phyloP scores from a whole-genome alignment of 2,113 vertebrate genomes.

The Conger conger region DNA sequence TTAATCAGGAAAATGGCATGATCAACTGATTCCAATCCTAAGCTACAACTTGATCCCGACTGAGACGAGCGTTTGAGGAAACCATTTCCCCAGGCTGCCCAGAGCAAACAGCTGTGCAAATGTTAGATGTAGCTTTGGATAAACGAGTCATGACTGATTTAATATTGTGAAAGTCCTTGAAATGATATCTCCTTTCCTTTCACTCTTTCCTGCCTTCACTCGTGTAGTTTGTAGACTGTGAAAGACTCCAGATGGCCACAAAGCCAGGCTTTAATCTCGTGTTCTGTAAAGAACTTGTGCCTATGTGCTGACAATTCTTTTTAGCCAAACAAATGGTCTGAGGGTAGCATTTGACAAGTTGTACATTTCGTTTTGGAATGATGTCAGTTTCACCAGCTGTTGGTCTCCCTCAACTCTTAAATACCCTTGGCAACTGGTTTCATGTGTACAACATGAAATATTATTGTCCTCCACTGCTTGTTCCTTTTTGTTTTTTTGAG shows the following conservation, averaged over 20 bases:
- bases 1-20: too few species aligned
- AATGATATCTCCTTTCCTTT: neutral
- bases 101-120: neutral
- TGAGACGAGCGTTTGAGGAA: neutral
- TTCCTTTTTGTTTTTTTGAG: neutral
- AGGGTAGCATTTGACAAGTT: neutral
- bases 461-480: neutral
- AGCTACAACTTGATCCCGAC: neutral
- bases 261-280: neutral
- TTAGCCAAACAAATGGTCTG: neutral
- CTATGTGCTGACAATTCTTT: neutral
- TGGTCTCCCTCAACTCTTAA: constrained; percentile 27
- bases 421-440: constrained; percentile 8
- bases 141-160: neutral
- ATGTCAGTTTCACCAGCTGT: constrained; percentile 41
- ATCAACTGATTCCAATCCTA: too few species aligned
- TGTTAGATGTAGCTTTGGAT: neutral
- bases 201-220: neutral
- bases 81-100: neutral
- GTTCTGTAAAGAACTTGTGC: neutral
- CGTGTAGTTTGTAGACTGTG: neutral
- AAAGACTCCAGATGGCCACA: constrained; percentile 13
- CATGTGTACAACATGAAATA: neutral
- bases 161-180: neutral
- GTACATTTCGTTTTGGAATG: neutral